Evolutionary conservation across 2,888 invertebrate genomes (phyloP).

Genomic region (Dorcus hopei): DNA sequence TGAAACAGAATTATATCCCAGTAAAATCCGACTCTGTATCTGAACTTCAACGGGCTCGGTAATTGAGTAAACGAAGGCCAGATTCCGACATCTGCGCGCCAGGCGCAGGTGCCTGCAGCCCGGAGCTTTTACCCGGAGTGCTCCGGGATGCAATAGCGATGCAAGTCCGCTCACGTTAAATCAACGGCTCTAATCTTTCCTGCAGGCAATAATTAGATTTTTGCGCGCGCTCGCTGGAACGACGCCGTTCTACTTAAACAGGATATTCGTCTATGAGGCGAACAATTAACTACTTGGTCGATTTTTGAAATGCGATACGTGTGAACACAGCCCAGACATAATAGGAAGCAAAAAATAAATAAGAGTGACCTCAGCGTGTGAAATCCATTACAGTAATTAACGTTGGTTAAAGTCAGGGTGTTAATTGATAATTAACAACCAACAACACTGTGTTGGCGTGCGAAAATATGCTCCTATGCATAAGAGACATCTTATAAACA

Average conservation of each 20-base stretch:
- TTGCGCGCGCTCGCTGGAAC: slow-evolving; percentile 1
- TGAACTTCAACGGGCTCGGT: slow-evolving; percentile 28
- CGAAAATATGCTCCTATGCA: slow-evolving; percentile 19
- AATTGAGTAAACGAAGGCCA: slow-evolving; percentile 40
- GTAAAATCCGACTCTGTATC: slow-evolving; percentile 13
- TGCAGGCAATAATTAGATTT: slow-evolving; percentile 14
- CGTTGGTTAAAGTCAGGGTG: slow-evolving; percentile 32
- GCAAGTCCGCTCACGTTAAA: slow-evolving; percentile 40
- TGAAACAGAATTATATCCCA: background rate
- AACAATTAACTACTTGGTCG: slow-evolving; percentile 1
- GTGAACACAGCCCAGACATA: background rate
- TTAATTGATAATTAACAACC: slow-evolving; percentile 33
- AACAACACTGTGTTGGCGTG: slow-evolving; percentile 31
- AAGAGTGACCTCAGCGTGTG: slow-evolving; percentile 34
- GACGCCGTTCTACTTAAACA: background rate
- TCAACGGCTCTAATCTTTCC: slow-evolving; percentile 42
- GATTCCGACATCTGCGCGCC: slow-evolving; percentile 41
- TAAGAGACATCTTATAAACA: no score
- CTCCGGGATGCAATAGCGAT: slow-evolving; percentile 12
- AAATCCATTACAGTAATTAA: slow-evolving; percentile 33
- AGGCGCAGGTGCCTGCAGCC: slow-evolving; percentile 38
- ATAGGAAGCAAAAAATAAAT: slow-evolving; percentile 30
- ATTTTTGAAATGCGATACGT: slow-evolving; percentile 1
- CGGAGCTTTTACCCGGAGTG: slow-evolving; percentile 43
- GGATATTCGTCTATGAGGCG: slow-evolving; percentile 1